Evolutionary conservation across 2,797 vertebrate species (phyloP).

Genomic region (Heliangelus exortis): DNA sequence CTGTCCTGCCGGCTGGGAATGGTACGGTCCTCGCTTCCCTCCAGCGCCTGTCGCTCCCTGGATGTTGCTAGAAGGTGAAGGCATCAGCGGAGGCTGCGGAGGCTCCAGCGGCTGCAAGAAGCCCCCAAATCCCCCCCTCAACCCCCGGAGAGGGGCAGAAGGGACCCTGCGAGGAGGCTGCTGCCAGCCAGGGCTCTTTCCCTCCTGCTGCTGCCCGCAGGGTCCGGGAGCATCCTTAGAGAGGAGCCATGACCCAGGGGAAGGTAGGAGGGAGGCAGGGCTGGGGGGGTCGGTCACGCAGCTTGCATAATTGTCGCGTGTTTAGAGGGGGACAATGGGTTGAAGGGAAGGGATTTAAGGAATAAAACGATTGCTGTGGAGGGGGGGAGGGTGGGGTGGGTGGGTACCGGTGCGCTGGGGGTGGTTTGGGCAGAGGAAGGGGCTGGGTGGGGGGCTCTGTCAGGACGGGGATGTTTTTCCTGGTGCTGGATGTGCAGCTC

Average conservation of each 20-base stretch:
- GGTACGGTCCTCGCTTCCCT: slow-evolving; percentile 41
- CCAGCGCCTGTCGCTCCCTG: background rate
- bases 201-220: background rate
- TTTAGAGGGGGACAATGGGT: background rate
- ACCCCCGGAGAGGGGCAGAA: background rate
- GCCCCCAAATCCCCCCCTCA: background rate
- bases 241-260: slow-evolving; percentile 80
- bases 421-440: background rate
- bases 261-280: slow-evolving; percentile 72
- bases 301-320: no score
- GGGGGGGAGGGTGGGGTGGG: no score
- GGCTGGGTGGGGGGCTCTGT: background rate
- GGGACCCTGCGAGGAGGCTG: fast-evolving
- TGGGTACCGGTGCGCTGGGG: background rate
- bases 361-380: fast-evolving
- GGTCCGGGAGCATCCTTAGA: background rate
- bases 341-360: background rate
- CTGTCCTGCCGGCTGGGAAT: slow-evolving; percentile 13
- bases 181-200: background rate
- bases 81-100: slow-evolving; percentile 16
- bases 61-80: slow-evolving; percentile 59
- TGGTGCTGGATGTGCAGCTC: background rate
- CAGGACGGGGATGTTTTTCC: fast-evolving
- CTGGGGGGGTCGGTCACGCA: no score
- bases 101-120: background rate